Evolutionary conservation across 2,888 invertebrate species (phyloP).

Genomic region (Sarcophaga rosellei): DNA sequence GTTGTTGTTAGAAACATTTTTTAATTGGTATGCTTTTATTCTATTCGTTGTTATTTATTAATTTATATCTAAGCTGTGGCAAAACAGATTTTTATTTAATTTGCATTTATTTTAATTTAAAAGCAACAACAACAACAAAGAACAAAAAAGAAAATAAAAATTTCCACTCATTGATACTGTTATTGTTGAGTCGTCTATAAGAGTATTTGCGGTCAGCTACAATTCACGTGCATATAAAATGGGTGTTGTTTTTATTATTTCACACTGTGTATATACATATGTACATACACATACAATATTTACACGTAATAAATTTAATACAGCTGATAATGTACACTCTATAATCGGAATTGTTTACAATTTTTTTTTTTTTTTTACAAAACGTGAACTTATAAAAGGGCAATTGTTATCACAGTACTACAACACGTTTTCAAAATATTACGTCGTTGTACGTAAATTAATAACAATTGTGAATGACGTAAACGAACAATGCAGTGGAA

Average conservation of each 20-base stretch:
- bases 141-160: neutral
- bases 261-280: conserved; percentile 2
- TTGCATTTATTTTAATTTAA: conserved; percentile 14
- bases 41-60: too few relatives aligned
- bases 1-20: neutral
- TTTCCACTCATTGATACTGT: conserved; percentile 11
- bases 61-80: neutral
- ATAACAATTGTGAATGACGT: neutral
- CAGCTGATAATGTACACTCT: conserved; percentile 30
- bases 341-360: neutral
- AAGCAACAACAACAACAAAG: neutral
- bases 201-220: conserved; percentile 15
- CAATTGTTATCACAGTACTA: neutral
- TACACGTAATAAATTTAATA: conserved; percentile 20
- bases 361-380: neutral
- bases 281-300: conserved; percentile 21
- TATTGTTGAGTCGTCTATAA: neutral
- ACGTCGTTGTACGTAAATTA: neutral
- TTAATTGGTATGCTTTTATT: neutral
- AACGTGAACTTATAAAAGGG: neutral
- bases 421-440: conserved; percentile 11
- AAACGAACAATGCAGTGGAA: neutral
- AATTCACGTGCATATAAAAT: conserved; percentile 33
- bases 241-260: conserved; percentile 14
- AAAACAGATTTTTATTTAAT: neutral